Base-by-base conservation (phyloP, 2,888 invertebrate genomes). In the Linnaemya vulpina region DNA sequence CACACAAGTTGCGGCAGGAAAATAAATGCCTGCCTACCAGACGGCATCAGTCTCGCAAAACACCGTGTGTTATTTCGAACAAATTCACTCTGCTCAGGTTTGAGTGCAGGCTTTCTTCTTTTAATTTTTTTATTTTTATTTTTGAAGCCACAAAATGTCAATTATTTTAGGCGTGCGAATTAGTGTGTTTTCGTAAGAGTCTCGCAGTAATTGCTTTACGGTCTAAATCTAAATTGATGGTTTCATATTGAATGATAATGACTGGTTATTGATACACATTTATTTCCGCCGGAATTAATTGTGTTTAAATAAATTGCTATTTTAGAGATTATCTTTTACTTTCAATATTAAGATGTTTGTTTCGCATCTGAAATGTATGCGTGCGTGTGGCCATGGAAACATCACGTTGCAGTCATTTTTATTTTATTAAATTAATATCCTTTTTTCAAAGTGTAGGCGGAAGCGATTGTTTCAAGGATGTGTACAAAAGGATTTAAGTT, bases 271-370 rank as follows among this genome's bases (percentile, higher is more conserved):
- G 71, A 60, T 75, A 86, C 76, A 74, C 58, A 82, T 79, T 82
- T 84, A 82, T 73, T 86, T 86, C 86, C 86, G 84, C 73, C 81
- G 84, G 84, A 86, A 82, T 71, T 79, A 85, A 85, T 76, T 85
- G 15, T 76, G 65, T 79, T 43, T 65, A 55, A 82, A 75, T 71
- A 51, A 78, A 38, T 70, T 38, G 67, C 60, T 17, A 76, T 35
- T 15, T 15, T n/a, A 5, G 15, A n/a, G 25, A 82, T 85, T 30
- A 82, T 79, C 74, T 81, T 73, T 60, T 67, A n/a, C 58, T 67
- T 80, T 76, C 68, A 43, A 40, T 70, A 46, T 63, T 65, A 55
- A 79, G 78, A 70, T 75, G 70, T 71, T 68, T 3, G 51, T 63
- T 51, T 58, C 5, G 30, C 7, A 8, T 68, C 60, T 62, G 25